Evolutionary conservation across 1,140 invertebrate genomes (phyloP).

Genomic region (Temnothorax nylanderi): DNA sequence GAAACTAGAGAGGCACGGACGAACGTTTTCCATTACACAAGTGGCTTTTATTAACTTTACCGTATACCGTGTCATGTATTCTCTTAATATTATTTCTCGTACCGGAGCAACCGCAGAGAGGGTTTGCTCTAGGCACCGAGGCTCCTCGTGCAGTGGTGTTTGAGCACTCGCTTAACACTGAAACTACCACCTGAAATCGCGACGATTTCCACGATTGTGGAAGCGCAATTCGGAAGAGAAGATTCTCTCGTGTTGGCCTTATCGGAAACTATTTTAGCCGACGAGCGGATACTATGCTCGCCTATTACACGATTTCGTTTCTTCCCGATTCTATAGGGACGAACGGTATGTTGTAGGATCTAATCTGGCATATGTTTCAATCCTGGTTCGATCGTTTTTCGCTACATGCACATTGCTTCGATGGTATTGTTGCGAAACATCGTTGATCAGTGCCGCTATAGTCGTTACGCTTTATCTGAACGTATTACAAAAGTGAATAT

Average conservation of each 20-base stretch:
- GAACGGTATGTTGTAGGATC: conserved; percentile 8
- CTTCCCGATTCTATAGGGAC: conserved; percentile 52
- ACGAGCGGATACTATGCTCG: conserved; percentile 24
- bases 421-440: conserved; percentile 49
- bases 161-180: conserved; percentile 35
- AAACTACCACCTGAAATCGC: conserved; percentile 61
- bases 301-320: conserved; percentile 63
- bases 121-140: conserved; percentile 4
- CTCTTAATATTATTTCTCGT: conserved; percentile 62
- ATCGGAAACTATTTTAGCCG: conserved; percentile 64
- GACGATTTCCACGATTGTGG: conserved; percentile 53
- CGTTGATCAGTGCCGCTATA: background rate
- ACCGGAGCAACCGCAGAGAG: conserved; percentile 38
- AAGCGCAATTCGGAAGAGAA: conserved; percentile 32
- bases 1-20: background rate
- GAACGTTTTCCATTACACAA: background rate
- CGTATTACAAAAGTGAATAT: conserved; percentile 43
- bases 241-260: conserved; percentile 64
- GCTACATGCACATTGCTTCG: background rate
- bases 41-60: conserved; percentile 16
- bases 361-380: conserved; percentile 47
- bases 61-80: conserved; percentile 5
- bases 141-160: conserved; percentile 11
- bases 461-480: conserved; percentile 15
- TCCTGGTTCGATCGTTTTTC: conserved; percentile 55